Evolutionary conservation across 2,113 vertebrate genomes (phyloP).

Genomic region (Vimba vimba): DNA sequence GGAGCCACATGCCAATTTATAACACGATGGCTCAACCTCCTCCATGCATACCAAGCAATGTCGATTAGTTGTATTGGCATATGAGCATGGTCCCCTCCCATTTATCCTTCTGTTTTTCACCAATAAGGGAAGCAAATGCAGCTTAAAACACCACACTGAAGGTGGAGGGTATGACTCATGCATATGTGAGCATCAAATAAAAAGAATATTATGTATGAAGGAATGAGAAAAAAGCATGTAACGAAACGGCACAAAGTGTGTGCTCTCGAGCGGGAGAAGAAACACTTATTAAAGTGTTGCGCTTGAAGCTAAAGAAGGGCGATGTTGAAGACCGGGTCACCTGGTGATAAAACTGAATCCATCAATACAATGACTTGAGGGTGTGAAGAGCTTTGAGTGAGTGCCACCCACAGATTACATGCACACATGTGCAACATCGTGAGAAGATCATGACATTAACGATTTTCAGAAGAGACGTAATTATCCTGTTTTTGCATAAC

Average conservation of each 20-base stretch:
- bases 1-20: slow-evolving; percentile 78
- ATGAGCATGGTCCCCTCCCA: slow-evolving; percentile 29
- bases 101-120: slow-evolving; percentile 51
- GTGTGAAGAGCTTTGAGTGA: slow-evolving; percentile 4
- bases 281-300: not conserved
- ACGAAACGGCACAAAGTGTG: not conserved
- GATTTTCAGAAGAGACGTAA: slow-evolving; percentile 22
- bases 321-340: slow-evolving; percentile 13
- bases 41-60: slow-evolving; percentile 75
- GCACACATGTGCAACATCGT: slow-evolving; percentile 29
- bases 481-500: slow-evolving; percentile 42
- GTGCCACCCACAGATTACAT: slow-evolving; percentile 32
- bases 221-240: not conserved
- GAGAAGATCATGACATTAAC: slow-evolving; percentile 25
- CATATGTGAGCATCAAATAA: slow-evolving; percentile 21
- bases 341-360: slow-evolving; percentile 34
- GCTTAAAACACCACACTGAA: slow-evolving; percentile 30
- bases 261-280: not conserved
- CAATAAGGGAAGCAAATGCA: slow-evolving; percentile 53
- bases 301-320: slow-evolving; percentile 14
- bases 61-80: slow-evolving; percentile 73
- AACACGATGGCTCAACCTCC: slow-evolving; percentile 68
- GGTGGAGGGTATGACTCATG: slow-evolving; percentile 30
- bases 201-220: slow-evolving; percentile 44
- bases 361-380: slow-evolving; percentile 30